These are phyloP conservation scores for Idris sp. DNA, from an alignment of 1,140 invertebrate species.

Conservation along the genomic window DNA sequence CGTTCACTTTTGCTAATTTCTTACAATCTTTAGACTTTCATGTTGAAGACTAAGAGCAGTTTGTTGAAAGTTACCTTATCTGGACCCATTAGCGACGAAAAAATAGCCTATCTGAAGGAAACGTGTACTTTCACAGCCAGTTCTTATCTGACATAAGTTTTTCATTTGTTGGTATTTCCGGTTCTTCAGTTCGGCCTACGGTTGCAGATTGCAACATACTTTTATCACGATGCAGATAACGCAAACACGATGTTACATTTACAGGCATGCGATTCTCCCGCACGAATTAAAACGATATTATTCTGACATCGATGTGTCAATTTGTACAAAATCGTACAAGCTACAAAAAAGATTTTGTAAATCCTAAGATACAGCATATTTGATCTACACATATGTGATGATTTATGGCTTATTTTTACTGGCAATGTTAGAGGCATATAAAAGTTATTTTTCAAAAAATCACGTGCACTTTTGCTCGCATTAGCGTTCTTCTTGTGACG, in stretches of 20 bases:
- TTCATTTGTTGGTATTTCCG: conserved; percentile 52
- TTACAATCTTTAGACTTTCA: conserved; percentile 7
- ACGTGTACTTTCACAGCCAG: conserved; percentile 44
- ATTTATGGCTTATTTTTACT: too few species aligned
- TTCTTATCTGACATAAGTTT: conserved; percentile 53
- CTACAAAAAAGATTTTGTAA: too few species aligned
- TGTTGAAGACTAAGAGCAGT: conserved; percentile 9
- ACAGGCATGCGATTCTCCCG: conserved; percentile 17
- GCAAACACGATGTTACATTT: conserved; percentile 18
- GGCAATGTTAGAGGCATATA: too few species aligned
- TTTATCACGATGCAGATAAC: conserved; percentile 47
- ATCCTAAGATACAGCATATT: too few species aligned
- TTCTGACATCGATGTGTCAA: conserved; percentile 20
- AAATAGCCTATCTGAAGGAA: conserved; percentile 46
- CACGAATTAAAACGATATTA: conserved; percentile 29
- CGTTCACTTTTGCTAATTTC: conserved; percentile 1
- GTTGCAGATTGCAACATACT: conserved; percentile 42
- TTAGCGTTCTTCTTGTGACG: conserved; percentile 33
- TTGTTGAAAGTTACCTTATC: conserved; percentile 49
- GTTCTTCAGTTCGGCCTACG: conserved; percentile 38
- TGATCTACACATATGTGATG: too few species aligned
- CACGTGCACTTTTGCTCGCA: conserved; percentile 37
- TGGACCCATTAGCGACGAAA: conserved; percentile 48
- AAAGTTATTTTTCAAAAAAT: conserved; percentile 32
- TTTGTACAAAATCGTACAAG: too few species aligned